phyloP scores from a whole-genome alignment of 1,140 invertebrate species.

The Heliconius eleuchia region DNA sequence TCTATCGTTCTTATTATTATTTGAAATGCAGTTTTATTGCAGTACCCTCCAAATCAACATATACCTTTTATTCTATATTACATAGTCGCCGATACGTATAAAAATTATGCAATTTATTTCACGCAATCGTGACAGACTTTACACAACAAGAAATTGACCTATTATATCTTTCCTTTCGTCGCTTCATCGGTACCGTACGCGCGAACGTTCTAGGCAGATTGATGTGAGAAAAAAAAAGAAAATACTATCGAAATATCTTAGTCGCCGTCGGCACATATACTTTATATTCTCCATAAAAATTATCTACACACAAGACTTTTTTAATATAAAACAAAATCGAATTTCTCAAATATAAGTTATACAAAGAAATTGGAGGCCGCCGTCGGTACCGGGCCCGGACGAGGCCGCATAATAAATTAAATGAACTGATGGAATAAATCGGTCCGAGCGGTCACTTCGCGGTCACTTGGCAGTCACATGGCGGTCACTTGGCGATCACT shows the following conservation, averaged over 20 bases:
- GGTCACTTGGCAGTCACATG: slow-evolving; percentile 24
- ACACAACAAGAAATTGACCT: slow-evolving; percentile 56
- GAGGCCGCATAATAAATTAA: slow-evolving; percentile 40
- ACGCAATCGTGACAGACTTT: slow-evolving; percentile 50
- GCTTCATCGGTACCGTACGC: slow-evolving; percentile 38
- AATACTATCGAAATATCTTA: slow-evolving; percentile 57
- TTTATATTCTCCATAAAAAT: slow-evolving; percentile 80
- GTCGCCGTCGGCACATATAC: slow-evolving; percentile 71
- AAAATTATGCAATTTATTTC: slow-evolving; percentile 63
- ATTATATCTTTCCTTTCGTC: slow-evolving; percentile 36
- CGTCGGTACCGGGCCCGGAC: slow-evolving; percentile 17
- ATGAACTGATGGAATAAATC: slow-evolving; percentile 38
- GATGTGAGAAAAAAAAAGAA: slow-evolving; percentile 40
- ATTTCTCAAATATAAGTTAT: slow-evolving; percentile 71
- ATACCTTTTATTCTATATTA: slow-evolving; percentile 65
- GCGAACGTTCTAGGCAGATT: slow-evolving; percentile 35
- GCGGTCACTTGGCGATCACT: slow-evolving; percentile 18
- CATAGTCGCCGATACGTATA: slow-evolving; percentile 61
- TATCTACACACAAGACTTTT: slow-evolving; percentile 77
- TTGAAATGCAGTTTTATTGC: slow-evolving; percentile 71
- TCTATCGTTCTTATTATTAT: slow-evolving; percentile 68
- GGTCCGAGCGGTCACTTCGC: slow-evolving; percentile 24
- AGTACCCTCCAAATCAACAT: slow-evolving; percentile 67
- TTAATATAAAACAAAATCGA: slow-evolving; percentile 72
- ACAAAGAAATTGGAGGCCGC: slow-evolving; percentile 54